phyloP scores from a whole-genome alignment of 1,140 invertebrate genomes.

The Drosophila guanche region DNA sequence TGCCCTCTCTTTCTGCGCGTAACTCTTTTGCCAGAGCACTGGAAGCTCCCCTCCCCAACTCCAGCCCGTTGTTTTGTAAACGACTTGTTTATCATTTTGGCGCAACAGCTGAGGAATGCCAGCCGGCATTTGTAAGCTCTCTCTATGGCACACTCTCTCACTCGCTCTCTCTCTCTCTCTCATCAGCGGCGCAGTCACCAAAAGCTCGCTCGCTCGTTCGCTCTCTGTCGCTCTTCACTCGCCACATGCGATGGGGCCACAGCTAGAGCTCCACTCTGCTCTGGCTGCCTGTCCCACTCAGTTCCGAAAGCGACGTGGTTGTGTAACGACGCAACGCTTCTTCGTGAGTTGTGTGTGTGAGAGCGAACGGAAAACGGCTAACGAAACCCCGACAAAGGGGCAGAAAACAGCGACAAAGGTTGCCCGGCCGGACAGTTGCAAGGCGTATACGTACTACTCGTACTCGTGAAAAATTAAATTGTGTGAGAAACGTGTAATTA shows the following conservation, averaged over 20 bases:
- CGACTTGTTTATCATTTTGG: conserved; percentile 57
- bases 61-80: conserved; percentile 51
- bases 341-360: conserved; percentile 39
- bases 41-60: background rate
- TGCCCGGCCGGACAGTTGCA: background rate
- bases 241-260: background rate
- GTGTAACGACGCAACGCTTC: conserved; percentile 69
- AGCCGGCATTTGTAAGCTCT: conserved; percentile 55
- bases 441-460: conserved; percentile 2
- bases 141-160: conserved; percentile 5
- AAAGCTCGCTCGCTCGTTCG: conserved; percentile 31
- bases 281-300: conserved; percentile 40
- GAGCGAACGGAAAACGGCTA: conserved; percentile 26
- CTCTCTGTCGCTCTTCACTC: background rate
- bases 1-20: background rate
- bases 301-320: conserved; percentile 78
- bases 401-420: too few species aligned
- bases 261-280: too few species aligned
- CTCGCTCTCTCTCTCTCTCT: conserved; percentile 4
- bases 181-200: background rate
- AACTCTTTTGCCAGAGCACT: background rate
- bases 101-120: conserved; percentile 43
- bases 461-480: conserved; percentile 23
- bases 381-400: too few species aligned
- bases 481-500: conserved; percentile 49